These are phyloP conservation scores for Agrotis ipsilon DNA, from an alignment of 2,888 invertebrate species.

Conservation along the genomic window DNA sequence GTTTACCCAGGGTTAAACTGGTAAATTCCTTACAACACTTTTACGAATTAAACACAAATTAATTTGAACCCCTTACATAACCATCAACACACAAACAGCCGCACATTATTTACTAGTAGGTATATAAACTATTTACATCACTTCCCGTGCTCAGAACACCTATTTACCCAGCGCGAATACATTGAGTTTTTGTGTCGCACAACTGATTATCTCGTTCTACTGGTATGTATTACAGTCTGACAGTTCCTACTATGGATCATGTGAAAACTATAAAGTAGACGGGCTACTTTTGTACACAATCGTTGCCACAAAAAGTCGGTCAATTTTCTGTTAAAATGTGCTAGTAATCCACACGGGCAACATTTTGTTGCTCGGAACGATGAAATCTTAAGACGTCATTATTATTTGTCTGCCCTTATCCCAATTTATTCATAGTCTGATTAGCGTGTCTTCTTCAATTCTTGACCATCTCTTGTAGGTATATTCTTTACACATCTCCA, in stretches of 20 bases:
- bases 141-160: conserved; percentile 42
- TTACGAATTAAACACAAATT: too few relatives aligned
- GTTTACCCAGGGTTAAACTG: too few relatives aligned
- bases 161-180: conserved; percentile 21
- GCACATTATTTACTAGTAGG: conserved; percentile 28
- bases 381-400: not conserved
- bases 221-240: conserved; percentile 20
- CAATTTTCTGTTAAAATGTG: not conserved
- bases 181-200: conserved; percentile 37
- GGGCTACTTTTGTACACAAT: not conserved
- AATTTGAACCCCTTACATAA: conserved; percentile 28
- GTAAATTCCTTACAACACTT: too few relatives aligned
- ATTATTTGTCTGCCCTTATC: too few relatives aligned
- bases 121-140: conserved; percentile 41
- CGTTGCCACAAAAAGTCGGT: not conserved
- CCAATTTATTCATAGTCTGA: too few relatives aligned
- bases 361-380: not conserved
- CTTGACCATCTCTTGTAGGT: too few relatives aligned
- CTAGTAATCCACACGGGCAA: not conserved
- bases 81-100: conserved; percentile 16
- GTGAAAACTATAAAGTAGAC: conserved; percentile 3
- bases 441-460: too few relatives aligned
- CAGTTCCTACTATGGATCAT: conserved; percentile 37
- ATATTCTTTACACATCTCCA: too few relatives aligned
- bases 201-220: conserved; percentile 52